phyloP scores from a whole-genome alignment of 2,797 vertebrate genomes.

The Pipistrellus kuhlii region DNA sequence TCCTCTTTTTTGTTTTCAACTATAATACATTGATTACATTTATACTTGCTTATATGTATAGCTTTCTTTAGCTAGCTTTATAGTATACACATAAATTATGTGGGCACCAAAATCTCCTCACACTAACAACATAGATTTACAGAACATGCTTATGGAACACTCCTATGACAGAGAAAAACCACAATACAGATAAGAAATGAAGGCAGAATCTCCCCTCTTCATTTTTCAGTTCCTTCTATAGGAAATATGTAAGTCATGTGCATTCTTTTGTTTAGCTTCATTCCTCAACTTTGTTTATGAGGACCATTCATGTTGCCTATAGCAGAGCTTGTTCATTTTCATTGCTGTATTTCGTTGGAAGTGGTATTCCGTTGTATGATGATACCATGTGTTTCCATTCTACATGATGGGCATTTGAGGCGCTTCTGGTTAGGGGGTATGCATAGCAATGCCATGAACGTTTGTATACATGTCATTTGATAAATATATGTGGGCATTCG shows the following conservation, averaged over 20 bases:
- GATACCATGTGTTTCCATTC: neutral
- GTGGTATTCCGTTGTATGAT: neutral
- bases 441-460: neutral
- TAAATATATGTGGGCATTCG: neutral
- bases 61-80: neutral
- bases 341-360: too few relatives aligned
- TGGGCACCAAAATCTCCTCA: neutral
- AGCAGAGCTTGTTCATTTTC: neutral
- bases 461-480: neutral
- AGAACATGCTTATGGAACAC: neutral
- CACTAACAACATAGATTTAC: neutral
- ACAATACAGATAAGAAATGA: neutral
- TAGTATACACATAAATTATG: neutral
- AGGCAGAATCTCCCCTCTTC: neutral
- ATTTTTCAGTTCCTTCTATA: constrained; percentile 7
- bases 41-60: neutral
- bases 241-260: neutral
- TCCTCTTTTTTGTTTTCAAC: constrained; percentile 27
- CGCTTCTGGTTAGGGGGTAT: neutral
- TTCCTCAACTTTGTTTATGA: neutral
- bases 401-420: neutral
- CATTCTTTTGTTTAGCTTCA: neutral
- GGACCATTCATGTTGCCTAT: neutral
- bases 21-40: neutral
- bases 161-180: neutral